Conservation (phyloP, 2,113 vertebrate genomes). For the Gavia stellata region DNA sequence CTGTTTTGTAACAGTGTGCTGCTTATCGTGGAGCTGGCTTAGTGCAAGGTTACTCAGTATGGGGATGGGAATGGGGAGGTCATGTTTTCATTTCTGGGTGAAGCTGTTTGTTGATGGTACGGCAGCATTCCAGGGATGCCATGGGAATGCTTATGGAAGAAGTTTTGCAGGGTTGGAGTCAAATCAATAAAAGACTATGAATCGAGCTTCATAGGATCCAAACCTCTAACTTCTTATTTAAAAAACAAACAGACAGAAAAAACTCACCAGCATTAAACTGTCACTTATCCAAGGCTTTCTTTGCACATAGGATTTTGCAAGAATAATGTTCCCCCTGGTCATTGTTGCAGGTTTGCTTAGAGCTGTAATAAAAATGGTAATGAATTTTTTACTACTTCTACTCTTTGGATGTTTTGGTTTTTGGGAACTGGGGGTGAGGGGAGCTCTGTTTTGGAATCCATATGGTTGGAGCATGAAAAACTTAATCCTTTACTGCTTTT, state of each 20-base stretch:
- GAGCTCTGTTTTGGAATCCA: background rate
- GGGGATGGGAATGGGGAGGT: background rate
- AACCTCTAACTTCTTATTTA: background rate
- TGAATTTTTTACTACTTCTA: background rate
- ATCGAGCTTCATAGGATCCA: background rate
- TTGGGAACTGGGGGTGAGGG: background rate
- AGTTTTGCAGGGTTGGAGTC: background rate
- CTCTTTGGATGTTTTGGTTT: background rate
- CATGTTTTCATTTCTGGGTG: background rate
- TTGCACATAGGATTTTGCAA: constrained; percentile 11
- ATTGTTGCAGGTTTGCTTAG: constrained; percentile 47
- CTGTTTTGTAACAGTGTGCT: background rate
- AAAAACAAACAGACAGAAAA: background rate
- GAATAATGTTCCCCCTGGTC: constrained; percentile 42
- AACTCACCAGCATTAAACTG: background rate
- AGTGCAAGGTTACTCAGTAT: background rate
- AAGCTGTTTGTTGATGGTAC: background rate
- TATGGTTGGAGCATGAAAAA: background rate
- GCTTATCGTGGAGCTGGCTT: background rate
- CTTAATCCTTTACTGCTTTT: background rate
- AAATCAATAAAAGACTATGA: background rate
- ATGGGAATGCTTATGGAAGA: background rate
- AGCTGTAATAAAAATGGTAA: constrained; percentile 53
- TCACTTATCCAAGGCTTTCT: background rate
- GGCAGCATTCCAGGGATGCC: constrained; percentile 25